Base-by-base conservation (phyloP, 2,888 invertebrate genomes). In the Drosophila nigritarsus region DNA sequence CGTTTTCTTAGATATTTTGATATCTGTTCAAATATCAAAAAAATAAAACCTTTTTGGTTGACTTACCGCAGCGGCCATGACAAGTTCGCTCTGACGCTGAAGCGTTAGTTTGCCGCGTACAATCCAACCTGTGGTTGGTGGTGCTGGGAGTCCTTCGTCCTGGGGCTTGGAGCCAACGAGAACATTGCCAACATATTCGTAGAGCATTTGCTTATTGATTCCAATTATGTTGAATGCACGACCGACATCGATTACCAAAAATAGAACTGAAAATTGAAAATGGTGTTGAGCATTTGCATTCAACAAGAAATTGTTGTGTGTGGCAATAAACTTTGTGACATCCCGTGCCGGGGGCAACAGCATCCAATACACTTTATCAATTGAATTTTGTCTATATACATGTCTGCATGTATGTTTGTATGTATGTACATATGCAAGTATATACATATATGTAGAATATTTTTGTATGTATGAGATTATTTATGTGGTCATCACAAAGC, bases 131-230 rank as follows among this genome's bases (percentile, higher is more conserved):
- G 92, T 91, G 67, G 93, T 91, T 58, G 92, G 93, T 45, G 92
- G 92, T 38, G 91, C 84, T 56, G 91, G 89, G 71, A 90, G 89
- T 72, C 91, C 91, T 77, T 91, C 92, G 75, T 93, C 93, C 69
- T 92, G 93, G 40, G 93, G 91, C 80, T 93, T 92, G 9, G 93
- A 93, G 59, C 93, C 93, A 40, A 93, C 93, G 27, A 91, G 89
- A 40, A 93, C 93, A 65, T 91, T 92, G 71, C 93, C 93, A 56
- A 91, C 92, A 86, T 93, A 93, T 70, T 93, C 93, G 82, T 93
- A 93, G n/a, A 93, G 90, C 90, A 92, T 92, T 89, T 93, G 93
- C 81, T 92, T 92, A 75, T 93, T 91, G 75, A 92, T 78, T 60
- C 91, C 93, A 73, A 92, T 92, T 70, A 93, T 91, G 83, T 92